Percentiles rank a stretch among this genome's conserved stretches.
These are phyloP conservation scores for Halcyon senegalensis DNA, from an alignment of 2,113 vertebrate genomes.

Conservation along the genomic window DNA sequence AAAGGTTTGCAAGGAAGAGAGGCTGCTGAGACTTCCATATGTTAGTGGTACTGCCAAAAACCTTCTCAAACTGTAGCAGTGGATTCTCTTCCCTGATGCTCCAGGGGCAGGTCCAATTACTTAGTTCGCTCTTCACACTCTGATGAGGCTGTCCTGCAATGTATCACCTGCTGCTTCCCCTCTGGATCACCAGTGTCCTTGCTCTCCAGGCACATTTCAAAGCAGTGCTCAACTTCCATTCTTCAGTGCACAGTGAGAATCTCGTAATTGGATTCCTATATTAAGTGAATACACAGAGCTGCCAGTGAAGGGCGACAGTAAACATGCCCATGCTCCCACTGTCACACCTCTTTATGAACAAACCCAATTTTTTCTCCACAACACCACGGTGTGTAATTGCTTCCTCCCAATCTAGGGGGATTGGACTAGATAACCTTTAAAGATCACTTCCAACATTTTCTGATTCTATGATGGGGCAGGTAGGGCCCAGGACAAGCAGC, in stretches of 20 bases:
- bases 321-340: accelerated
- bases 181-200: neutral
- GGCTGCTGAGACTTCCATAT: neutral
- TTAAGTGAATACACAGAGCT: neutral
- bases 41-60: neutral
- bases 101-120: neutral
- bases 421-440: too few relatives aligned
- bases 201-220: accelerated
- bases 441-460: too few relatives aligned
- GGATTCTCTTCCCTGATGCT: neutral
- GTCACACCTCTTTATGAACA: accelerated
- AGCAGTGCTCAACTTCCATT: neutral
- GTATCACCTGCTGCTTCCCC: neutral
- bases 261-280: neutral
- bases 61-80: neutral
- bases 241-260: neutral
- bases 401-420: neutral
- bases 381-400: accelerated
- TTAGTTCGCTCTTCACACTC: neutral
- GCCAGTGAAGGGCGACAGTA: neutral
- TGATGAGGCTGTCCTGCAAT: neutral
- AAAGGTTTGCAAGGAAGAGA: neutral
- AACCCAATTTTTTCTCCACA: too few relatives aligned
- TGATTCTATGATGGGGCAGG: neutral
- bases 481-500: neutral